Conservation (phyloP, 1,140 invertebrate genomes). For the Oscheius sp. region DNA sequence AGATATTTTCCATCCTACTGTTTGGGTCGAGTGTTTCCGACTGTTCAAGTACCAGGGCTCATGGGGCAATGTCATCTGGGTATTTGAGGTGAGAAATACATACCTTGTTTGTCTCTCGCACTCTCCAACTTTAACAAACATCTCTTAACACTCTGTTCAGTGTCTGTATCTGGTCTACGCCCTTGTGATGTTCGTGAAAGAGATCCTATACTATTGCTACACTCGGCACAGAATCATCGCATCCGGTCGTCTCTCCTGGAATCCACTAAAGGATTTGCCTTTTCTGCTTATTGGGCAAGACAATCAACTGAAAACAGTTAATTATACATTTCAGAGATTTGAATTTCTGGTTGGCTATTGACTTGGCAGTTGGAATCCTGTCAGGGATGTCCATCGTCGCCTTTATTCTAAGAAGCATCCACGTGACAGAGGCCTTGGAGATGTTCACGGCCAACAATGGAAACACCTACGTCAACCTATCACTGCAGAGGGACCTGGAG, state of each 20-base stretch:
- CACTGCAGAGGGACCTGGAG: constrained; percentile 64
- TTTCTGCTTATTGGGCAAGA: background rate
- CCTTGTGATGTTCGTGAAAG: constrained; percentile 65
- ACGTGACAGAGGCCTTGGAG: constrained; percentile 52
- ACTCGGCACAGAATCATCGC: constrained; percentile 58
- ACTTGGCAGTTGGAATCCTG: constrained; percentile 38
- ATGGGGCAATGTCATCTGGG: too few species aligned
- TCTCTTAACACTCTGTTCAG: background rate
- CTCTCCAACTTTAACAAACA: background rate
- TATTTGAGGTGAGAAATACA: too few species aligned
- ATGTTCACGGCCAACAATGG: constrained; percentile 64
- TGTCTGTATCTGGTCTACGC: constrained; percentile 63
- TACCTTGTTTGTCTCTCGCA: too few species aligned
- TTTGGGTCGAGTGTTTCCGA: constrained; percentile 64
- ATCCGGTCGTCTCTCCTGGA: background rate
- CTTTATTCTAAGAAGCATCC: constrained; percentile 14
- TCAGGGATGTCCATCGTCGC: constrained; percentile 1
- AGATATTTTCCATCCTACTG: constrained; percentile 65
- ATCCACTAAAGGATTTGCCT: constrained; percentile 1
- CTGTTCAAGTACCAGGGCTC: constrained; percentile 61
- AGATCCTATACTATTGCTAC: constrained; percentile 55
- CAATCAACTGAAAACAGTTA: background rate
- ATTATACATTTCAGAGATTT: constrained; percentile 53
- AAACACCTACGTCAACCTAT: constrained; percentile 66
- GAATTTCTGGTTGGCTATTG: constrained; percentile 61